phyloP scores from a whole-genome alignment of 1,140 invertebrate species.

The Scylla paramamosain region DNA sequence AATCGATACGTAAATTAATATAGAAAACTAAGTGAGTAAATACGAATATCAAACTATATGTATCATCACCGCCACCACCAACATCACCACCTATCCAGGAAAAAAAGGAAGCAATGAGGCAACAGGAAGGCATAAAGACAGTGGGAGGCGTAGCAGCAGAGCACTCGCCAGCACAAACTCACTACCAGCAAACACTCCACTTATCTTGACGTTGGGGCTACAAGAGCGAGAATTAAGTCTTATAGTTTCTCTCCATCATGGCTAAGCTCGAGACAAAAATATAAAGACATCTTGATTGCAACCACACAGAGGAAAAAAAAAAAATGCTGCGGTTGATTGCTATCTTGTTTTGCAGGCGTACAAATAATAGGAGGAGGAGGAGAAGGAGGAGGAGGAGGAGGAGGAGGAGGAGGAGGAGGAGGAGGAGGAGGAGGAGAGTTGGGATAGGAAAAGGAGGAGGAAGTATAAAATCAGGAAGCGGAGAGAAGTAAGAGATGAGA shows the following conservation, averaged over 20 bases:
- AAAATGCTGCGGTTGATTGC: background rate
- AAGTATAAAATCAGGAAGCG: background rate
- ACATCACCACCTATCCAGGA: background rate
- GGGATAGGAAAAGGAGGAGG: background rate
- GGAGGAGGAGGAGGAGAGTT: background rate
- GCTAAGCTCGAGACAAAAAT: background rate
- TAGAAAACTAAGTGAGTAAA: no score
- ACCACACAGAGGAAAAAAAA: background rate
- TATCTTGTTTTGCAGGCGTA: background rate
- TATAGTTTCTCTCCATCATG: background rate
- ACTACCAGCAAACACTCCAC: background rate
- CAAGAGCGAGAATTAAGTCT: conserved; percentile 9
- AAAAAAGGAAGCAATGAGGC: background rate
- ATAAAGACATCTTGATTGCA: conserved; percentile 14
- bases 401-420: background rate
- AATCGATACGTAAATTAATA: no score
- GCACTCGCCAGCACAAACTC: background rate
- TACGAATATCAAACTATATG: background rate
- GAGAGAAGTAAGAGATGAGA: background rate
- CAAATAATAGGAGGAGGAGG: background rate
- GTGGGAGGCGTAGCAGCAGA: background rate
- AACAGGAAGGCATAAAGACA: background rate
- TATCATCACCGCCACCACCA: background rate
- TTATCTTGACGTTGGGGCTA: background rate
- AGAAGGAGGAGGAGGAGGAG: background rate